Evolutionary conservation across 2,113 vertebrate genomes (phyloP).

Genomic region (Lampris megalopsis): DNA sequence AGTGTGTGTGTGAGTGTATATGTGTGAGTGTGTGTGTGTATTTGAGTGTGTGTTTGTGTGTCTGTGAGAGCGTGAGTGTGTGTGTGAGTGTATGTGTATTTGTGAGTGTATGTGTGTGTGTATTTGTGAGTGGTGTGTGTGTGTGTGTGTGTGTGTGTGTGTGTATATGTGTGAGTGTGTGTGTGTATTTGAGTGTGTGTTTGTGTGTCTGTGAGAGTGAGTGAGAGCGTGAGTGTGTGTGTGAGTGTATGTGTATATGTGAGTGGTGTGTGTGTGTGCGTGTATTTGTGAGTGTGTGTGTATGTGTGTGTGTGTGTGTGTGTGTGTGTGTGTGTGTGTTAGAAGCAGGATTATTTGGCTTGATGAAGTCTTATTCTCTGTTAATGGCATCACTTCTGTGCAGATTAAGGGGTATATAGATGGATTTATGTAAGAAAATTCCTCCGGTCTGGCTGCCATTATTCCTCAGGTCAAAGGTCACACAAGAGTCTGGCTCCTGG

Average conservation of each 20-base stretch:
- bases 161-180: not conserved
- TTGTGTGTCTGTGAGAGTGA: not conserved
- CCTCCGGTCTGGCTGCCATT: not conserved
- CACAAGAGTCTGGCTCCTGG: no score
- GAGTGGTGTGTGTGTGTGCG: not conserved
- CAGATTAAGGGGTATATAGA: slow-evolving; percentile 25
- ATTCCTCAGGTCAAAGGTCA: slow-evolving; percentile 35
- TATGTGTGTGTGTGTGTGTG: not conserved
- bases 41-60: not conserved
- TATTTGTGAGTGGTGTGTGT: slow-evolving; percentile 6
- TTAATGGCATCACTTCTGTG: slow-evolving; percentile 20
- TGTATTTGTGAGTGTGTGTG: not conserved
- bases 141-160: not conserved
- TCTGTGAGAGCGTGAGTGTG: no score
- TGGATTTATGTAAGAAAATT: no score
- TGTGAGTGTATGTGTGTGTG: no score
- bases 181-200: not conserved
- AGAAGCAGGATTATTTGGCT: not conserved
- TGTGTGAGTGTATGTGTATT: no score
- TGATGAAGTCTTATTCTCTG: not conserved
- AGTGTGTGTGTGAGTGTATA: not conserved
- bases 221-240: no score
- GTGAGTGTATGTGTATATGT: not conserved
- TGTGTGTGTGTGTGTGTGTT: not conserved
- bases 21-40: slow-evolving; percentile 8